A percentile compares a stretch with the other conserved stretches of the same genome.
phyloP scores from a whole-genome alignment of 2,797 vertebrate genomes.

The Vespertilio murinus region DNA sequence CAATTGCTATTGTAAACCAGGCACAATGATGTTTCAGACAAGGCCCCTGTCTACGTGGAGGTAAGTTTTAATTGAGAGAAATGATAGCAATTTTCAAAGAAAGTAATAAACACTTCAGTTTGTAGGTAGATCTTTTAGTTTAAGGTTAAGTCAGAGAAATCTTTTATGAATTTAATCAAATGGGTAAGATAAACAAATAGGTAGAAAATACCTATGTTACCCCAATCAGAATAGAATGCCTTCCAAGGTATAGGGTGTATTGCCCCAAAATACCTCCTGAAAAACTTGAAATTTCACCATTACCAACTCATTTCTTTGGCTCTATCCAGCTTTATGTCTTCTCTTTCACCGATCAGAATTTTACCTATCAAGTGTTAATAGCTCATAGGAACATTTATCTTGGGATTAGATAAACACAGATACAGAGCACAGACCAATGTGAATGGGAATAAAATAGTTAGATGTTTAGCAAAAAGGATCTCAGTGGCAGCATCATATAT shows the following conservation, averaged over 20 bases:
- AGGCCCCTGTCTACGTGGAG: background rate
- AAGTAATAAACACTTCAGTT: background rate
- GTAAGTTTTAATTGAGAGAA: background rate
- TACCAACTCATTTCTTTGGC: background rate
- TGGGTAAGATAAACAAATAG: background rate
- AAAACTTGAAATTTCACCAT: background rate
- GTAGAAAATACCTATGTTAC: background rate
- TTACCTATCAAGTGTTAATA: background rate
- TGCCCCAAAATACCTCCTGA: background rate
- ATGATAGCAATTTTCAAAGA: background rate
- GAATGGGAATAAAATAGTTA: background rate
- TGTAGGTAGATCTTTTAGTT: background rate
- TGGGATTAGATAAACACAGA: background rate
- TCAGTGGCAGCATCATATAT: background rate
- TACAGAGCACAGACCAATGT: background rate
- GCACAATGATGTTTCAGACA: background rate
- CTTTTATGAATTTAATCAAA: background rate
- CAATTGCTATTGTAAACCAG: background rate
- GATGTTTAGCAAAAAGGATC: background rate
- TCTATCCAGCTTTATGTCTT: background rate
- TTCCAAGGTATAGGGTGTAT: background rate
- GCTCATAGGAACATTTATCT: background rate
- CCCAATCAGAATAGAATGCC: background rate
- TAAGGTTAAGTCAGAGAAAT: conserved; percentile 10
- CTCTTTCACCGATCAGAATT: background rate